Conservation (phyloP, 2,113 vertebrate genomes). For the Strigops habroptila region DNA sequence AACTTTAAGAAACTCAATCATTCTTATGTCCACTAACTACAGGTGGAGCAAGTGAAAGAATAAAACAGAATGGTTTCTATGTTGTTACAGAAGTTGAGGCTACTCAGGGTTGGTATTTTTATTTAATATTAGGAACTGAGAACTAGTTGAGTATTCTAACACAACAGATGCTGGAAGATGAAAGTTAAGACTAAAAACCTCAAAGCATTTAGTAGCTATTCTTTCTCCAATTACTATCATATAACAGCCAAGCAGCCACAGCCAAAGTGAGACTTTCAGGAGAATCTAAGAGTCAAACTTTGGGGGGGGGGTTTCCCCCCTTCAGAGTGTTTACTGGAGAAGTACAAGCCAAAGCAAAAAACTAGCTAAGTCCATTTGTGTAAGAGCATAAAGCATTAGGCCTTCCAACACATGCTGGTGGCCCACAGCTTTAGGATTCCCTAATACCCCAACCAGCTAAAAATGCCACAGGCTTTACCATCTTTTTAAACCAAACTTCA, state of each 20-base stretch:
- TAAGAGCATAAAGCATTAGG: background rate
- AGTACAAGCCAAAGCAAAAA: background rate
- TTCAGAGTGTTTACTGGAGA: background rate
- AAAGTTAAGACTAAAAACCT: background rate
- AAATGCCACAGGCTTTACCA: background rate
- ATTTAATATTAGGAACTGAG: background rate
- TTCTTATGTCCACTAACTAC: background rate
- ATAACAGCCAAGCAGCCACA: background rate
- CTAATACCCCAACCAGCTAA: background rate
- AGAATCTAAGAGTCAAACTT: background rate
- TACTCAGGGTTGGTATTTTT: background rate
- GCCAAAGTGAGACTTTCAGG: background rate
- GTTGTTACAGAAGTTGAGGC: background rate
- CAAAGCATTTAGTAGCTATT: background rate
- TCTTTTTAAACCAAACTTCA: background rate
- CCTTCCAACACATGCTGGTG: background rate
- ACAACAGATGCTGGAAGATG: background rate
- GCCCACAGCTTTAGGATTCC: background rate
- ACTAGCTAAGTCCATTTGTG: background rate
- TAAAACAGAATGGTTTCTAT: background rate
- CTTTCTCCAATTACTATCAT: background rate
- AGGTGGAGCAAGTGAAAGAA: background rate
- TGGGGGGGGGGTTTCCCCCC: accelerated
- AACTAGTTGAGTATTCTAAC: background rate
- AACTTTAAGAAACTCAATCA: background rate